phyloP scores from a whole-genome alignment of 2,113 vertebrate species.

The Anguilla japonica region DNA sequence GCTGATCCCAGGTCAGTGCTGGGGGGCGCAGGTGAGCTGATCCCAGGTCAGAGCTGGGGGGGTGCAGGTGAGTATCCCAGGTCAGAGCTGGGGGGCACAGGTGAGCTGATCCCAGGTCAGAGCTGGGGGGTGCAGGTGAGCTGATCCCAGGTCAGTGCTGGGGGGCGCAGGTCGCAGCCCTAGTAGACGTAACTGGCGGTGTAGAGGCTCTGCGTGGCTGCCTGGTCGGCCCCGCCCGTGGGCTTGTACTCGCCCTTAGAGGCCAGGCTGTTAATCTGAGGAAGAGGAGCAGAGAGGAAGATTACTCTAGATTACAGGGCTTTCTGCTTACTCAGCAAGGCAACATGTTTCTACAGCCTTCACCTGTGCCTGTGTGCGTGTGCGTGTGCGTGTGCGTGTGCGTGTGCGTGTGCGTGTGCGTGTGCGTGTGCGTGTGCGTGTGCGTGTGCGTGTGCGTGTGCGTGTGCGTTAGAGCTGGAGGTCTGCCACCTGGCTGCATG shows the following conservation, averaged over 20 bases:
- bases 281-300: conserved; percentile 14
- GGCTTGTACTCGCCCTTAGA: conserved; percentile 69
- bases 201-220: conserved; percentile 74
- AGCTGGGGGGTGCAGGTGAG: background rate
- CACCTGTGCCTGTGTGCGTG: background rate
- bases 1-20: background rate
- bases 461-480: too few relatives aligned
- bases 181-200: conserved; percentile 74
- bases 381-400: too few relatives aligned
- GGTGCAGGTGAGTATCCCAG: background rate
- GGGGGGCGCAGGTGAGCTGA: background rate
- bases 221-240: conserved; percentile 59
- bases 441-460: too few relatives aligned
- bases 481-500: too few relatives aligned
- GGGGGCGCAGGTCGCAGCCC: background rate
- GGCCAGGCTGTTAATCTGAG: conserved; percentile 74
- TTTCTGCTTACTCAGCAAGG: too few relatives aligned
- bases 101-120: background rate
- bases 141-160: background rate
- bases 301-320: background rate
- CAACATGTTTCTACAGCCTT: too few relatives aligned
- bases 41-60: background rate
- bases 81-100: background rate
- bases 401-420: too few relatives aligned
- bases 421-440: too few relatives aligned